These are phyloP conservation scores for Rhincodon typus DNA, from an alignment of 2,797 vertebrate genomes.

Conservation along the genomic window DNA sequence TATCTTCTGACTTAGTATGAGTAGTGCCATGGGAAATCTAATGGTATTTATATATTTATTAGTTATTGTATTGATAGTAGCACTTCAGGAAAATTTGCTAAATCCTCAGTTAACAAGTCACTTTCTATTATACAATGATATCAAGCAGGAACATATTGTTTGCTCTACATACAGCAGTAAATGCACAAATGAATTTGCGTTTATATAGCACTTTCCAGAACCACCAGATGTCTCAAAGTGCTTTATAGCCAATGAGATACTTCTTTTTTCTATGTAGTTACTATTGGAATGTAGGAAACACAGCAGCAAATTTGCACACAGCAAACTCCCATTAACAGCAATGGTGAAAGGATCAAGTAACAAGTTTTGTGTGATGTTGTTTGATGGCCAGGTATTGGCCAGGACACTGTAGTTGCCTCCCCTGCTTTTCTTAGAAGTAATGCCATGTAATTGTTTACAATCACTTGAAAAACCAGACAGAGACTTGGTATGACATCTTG, in stretches of 20 bases:
- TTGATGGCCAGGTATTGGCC: too few relatives aligned
- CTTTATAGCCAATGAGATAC: neutral
- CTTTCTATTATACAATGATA: neutral
- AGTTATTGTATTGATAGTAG: neutral
- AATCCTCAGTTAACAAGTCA: neutral
- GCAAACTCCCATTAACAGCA: too few relatives aligned
- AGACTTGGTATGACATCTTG: too few relatives aligned
- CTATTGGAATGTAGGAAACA: neutral
- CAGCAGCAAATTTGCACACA: neutral
- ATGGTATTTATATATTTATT: neutral
- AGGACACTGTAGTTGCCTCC: too few relatives aligned
- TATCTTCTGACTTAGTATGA: neutral
- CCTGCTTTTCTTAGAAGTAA: too few relatives aligned
- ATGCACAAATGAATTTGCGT: neutral
- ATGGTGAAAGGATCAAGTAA: too few relatives aligned
- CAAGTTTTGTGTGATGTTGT: neutral
- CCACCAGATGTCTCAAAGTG: neutral
- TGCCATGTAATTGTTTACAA: too few relatives aligned
- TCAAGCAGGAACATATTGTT: neutral
- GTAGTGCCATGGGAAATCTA: neutral
- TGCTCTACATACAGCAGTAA: neutral
- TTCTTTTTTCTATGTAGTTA: neutral
- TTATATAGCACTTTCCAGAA: neutral
- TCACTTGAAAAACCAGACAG: too few relatives aligned
- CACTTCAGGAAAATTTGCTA: neutral